These are phyloP conservation scores for Athetis lepigone DNA, from an alignment of 2,888 invertebrate species.

Conservation along the genomic window DNA sequence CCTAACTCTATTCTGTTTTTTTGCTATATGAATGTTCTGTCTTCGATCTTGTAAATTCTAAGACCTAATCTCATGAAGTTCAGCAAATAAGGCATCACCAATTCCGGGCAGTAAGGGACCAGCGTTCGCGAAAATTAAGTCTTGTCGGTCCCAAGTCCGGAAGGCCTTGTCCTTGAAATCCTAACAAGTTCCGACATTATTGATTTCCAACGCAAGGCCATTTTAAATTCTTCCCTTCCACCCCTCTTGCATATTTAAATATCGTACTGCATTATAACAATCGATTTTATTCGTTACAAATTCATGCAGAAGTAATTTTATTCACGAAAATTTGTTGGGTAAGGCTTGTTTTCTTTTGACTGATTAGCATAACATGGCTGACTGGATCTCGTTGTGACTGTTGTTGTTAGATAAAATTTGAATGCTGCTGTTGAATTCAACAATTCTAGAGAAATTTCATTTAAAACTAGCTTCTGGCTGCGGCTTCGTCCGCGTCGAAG, in stretches of 20 bases:
- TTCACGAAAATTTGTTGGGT: slow-evolving; percentile 9
- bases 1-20: no score
- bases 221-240: neutral
- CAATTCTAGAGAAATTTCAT: neutral
- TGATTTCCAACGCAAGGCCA: neutral
- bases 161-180: neutral
- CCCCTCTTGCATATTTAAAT: slow-evolving; percentile 23
- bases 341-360: slow-evolving; percentile 12
- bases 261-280: slow-evolving; percentile 33
- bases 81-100: no score
- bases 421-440: neutral
- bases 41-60: neutral
- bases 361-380: slow-evolving; percentile 34
- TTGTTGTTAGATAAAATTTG: slow-evolving; percentile 3
- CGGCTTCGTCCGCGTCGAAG: no score
- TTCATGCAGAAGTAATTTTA: slow-evolving; percentile 17
- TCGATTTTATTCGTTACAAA: slow-evolving; percentile 33
- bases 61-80: no score
- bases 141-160: neutral
- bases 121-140: no score
- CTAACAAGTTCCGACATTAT: neutral
- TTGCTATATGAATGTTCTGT: no score
- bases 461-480: neutral
- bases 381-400: slow-evolving; percentile 1
- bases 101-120: neutral